Evolutionary conservation across 2,888 invertebrate species (phyloP), one percentile per base, ranked within the genome.

Genomic region (Pyrochroa serraticornis): DNA sequence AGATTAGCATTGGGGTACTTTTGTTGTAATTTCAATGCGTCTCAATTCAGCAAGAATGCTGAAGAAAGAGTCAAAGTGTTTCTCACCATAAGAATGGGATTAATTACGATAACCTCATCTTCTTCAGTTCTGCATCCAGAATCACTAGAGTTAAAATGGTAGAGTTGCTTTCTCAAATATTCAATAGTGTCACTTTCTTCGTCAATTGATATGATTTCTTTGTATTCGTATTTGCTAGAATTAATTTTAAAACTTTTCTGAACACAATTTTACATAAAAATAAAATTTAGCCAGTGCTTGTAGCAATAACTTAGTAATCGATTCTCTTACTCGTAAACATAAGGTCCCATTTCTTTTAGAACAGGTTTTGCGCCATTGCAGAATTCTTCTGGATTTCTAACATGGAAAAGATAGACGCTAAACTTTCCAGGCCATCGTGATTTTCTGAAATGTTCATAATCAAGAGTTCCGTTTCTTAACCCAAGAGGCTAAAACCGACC

Each of bases 291-390:
- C 30, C n/a, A 8, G 14, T 14, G 14, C n/a, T 3, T 7, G 5
- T 12, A 5, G 32, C 42, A n/a, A n/a, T n/a, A n/a, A n/a, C n/a
- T n/a, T n/a, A n/a, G n/a, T n/a, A n/a, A 5, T 22, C 22, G 22
- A 22, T 22, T 22, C 2, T 22, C 22, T 43, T 32, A 43, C 43
- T 31, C n/a, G 2, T 43, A 43, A 9, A 43, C 31, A 43, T 43
- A 87, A 7, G 88, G 88, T 13, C 88, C 88, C 6, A 82, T 73
- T 75, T 88, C 85, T 7, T 75, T 65, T 0, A 88, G 67, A 12
- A 75, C 76, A 0, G 87, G 87, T 22, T 80, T 82, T 14, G 70
- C 79, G 0, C 87, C 87, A 0, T 67, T 64, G 62, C 78, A 80
- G 1, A 87, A 79, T 0, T 82, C 85, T 0, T 83, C n/a, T 6